phyloP scores from a whole-genome alignment of 1,140 invertebrate genomes.

The Drosophila pseudoobscura region DNA sequence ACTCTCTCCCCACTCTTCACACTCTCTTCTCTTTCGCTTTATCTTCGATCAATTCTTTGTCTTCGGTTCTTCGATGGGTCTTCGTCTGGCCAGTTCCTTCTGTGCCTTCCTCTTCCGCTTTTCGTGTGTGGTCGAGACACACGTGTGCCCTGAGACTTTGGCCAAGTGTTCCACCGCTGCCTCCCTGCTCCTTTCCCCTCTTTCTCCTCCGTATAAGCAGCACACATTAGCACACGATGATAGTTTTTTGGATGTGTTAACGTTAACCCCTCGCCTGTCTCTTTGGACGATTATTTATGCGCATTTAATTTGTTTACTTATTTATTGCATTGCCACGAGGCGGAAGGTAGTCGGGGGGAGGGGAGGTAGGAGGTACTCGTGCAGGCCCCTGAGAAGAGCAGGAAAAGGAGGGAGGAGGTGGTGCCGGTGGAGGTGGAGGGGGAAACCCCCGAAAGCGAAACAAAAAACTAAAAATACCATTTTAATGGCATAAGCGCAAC shows the following conservation, averaged over 20 bases:
- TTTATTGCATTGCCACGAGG: constrained; percentile 50
- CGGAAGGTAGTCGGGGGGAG: no score
- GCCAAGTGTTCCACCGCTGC: constrained; percentile 16
- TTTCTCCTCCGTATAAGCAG: background rate
- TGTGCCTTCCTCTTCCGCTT: background rate
- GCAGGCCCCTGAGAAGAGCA: no score
- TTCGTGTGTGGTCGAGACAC: constrained; percentile 30
- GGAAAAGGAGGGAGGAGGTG: no score
- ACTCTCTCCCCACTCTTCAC: constrained; percentile 5
- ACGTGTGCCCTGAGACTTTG: constrained; percentile 33
- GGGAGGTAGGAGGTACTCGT: no score
- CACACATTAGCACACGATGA: constrained; percentile 35
- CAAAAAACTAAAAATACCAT: constrained; percentile 52
- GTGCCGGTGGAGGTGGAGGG: no score
- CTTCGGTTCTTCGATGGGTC: constrained; percentile 2
- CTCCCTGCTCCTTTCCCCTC: no score
- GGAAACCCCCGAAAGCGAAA: constrained; percentile 11
- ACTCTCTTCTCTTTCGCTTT: constrained; percentile 6
- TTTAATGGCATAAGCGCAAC: constrained; percentile 61
- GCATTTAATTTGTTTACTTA: constrained; percentile 66
- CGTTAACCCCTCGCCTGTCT: constrained; percentile 6
- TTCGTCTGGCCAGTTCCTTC: no score
- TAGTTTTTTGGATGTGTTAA: constrained; percentile 50
- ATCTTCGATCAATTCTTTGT: constrained; percentile 17
- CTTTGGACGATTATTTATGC: constrained; percentile 51